A percentile compares a stretch with the other conserved stretches of the same genome.
Conservation (phyloP, 2,113 vertebrate species). For the Sylvia atricapilla region DNA sequence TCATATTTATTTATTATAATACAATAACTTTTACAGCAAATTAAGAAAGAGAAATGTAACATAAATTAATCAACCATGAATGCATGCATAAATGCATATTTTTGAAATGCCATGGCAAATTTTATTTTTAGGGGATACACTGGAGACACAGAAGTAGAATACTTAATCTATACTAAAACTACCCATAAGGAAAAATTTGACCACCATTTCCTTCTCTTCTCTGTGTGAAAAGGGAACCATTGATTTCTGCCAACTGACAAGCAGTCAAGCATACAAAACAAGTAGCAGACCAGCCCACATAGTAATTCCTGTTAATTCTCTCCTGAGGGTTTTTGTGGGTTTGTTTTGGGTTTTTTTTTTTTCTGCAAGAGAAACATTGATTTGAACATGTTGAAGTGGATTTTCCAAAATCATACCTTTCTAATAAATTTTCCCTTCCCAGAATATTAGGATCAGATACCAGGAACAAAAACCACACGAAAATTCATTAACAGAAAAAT, state of each 20-base stretch:
- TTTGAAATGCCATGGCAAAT: neutral
- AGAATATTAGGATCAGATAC: neutral
- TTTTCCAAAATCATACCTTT: conserved; percentile 47
- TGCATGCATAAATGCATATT: neutral
- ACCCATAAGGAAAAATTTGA: neutral
- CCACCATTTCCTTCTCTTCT: neutral
- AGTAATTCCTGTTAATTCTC: conserved; percentile 55
- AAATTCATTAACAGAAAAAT: neutral
- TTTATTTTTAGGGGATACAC: neutral
- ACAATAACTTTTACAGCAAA: neutral
- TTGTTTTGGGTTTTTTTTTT: neutral
- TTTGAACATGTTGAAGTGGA: conserved; percentile 19
- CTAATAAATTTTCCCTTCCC: conserved; percentile 12
- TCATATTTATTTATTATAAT: neutral
- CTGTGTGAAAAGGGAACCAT: conserved; percentile 28
- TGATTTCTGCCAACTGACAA: conserved; percentile 62
- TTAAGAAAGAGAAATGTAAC: neutral
- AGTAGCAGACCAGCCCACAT: conserved; percentile 15
- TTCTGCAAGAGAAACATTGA: conserved; percentile 40
- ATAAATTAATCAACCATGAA: neutral
- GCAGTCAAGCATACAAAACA: conserved; percentile 54
- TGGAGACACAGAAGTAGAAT: neutral
- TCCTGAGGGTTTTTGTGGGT: neutral
- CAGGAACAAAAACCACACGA: neutral
- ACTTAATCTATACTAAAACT: conserved; percentile 23